Base-by-base conservation (phyloP, 2,888 invertebrate genomes). In the Agelastica alni region DNA sequence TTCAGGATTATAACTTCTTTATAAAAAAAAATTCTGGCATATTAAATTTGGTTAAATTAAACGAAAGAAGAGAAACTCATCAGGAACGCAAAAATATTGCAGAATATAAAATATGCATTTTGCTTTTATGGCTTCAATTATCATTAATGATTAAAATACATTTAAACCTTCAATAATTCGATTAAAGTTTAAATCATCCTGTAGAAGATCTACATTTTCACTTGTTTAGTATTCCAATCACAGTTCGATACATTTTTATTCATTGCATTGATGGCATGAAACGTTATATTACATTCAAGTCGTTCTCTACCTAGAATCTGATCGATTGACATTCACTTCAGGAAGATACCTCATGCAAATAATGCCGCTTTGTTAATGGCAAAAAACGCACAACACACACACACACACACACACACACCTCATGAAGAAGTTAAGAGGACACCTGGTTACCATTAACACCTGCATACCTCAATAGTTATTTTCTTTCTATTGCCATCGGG, bases 331-430 rank as follows among this genome's bases (percentile, higher is more conserved):
- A 53, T 53, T 53, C 53, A 34, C 46, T 22, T 46, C 47, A 48
- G 53, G 53, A 47, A 47, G 53, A 53, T 28, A 44, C 43, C 22
- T 16, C 28, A 54, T 49, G 54, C 54, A 49, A 54, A 54, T 54
- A 54, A 44, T 31, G 48, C 44, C 49, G 41, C 46, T 48, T 53
- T 53, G 48, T 48, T 46, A 45, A 51, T 44, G 20, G 44, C 37
- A 18, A 30, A 43, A 51, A 37, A 51, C 36, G 31, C 34, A 30
- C 28, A 45, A 30, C 51, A 36, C 37, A 28, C 30, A 18, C n/a
- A 32, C 32, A n/a, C 34, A 30, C 28, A 45, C 51, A 30, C 51
- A 36, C 37, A 28, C 30, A 18, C n/a, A 32, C 32, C n/a, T n/a
- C n/a, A n/a, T n/a, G n/a, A n/a, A n/a, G n/a, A 17, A 44, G 36